Base-by-base conservation (phyloP, 2,113 vertebrate species). In the Cyprinodon variegatus region DNA sequence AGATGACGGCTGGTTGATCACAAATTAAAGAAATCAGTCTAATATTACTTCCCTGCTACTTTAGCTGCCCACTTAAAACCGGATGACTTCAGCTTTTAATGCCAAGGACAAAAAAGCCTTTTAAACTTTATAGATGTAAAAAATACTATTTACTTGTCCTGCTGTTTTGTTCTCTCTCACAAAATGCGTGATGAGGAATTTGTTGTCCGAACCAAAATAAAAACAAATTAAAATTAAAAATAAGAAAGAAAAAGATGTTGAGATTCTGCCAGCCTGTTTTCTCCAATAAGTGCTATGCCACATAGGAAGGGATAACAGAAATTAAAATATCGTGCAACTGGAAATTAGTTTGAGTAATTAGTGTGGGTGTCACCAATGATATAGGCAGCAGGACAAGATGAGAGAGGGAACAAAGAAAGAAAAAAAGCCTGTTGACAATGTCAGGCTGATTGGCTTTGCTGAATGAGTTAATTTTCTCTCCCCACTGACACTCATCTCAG, bases 21-120 rank as follows among this genome's bases (percentile, higher is more conserved):
- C 82, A 90, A 94, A 92, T 92, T 83, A 92, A 91, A 90, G 83
- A 90, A 84, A 94, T 94, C 89, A 92, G 84, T 92, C 82, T 79
- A 85, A 84, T 83, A 90, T 89, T 79, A 91, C 88, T 89, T 91
- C 82, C 77, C 78, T 71, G 82, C 85, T 82, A 89, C 91, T 93
- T 88, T 10, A 59, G 81, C 83, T 91, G 83, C 50, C 78, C 81
- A 57, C 39, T 89, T 71, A 76, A 43, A 61, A 74, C 88, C 68
- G 59, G 65, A 83, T 76, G 83, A 89, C 86, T 84, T 86, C 78
- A 84, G 81, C 84, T 83, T 81, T 5, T 12, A 73, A 73, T 14
- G 41, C 65, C 68, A 81, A 86, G 82, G 88, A 79, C 74, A 43
- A 64, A 9, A 41, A 22, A 45, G 46, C 64, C 37, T 79, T 20